phyloP scores from a whole-genome alignment of 2,113 vertebrate species.

The Mormyrus lacerda region DNA sequence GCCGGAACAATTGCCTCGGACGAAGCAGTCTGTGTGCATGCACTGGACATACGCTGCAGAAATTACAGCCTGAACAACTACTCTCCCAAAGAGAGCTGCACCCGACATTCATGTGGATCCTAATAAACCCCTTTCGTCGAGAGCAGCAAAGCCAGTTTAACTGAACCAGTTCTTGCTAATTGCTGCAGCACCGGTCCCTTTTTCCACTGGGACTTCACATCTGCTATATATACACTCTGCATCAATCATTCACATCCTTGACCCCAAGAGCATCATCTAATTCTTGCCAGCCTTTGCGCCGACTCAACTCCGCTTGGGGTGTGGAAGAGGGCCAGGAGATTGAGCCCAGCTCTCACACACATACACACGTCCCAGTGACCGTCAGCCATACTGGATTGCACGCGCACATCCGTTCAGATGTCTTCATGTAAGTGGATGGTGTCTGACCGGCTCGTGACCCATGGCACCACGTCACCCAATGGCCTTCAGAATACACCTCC shows the following conservation, averaged over 20 bases:
- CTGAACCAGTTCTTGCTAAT: conserved; percentile 8
- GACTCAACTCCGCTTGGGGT: neutral
- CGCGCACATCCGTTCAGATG: neutral
- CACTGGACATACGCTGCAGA: neutral
- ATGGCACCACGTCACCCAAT: neutral
- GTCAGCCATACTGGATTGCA: neutral
- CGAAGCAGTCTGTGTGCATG: conserved; percentile 14
- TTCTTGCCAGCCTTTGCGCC: neutral
- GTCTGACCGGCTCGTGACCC: neutral
- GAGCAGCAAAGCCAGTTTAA: neutral
- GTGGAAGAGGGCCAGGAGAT: neutral
- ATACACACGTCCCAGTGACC: neutral
- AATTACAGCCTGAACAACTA: neutral
- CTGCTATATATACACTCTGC: neutral
- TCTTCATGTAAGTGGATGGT: neutral
- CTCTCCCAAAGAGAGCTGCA: neutral
- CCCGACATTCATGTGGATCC: neutral
- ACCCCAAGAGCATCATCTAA: conserved; percentile 9
- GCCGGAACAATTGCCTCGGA: neutral
- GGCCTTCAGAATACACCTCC: neutral
- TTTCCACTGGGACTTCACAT: neutral
- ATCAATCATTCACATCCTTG: neutral
- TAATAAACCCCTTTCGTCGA: conserved; percentile 4
- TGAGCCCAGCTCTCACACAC: neutral
- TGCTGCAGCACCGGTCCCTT: neutral